phyloP scores from a whole-genome alignment of 1,140 invertebrate species.

The Sminthurinus signatus region DNA sequence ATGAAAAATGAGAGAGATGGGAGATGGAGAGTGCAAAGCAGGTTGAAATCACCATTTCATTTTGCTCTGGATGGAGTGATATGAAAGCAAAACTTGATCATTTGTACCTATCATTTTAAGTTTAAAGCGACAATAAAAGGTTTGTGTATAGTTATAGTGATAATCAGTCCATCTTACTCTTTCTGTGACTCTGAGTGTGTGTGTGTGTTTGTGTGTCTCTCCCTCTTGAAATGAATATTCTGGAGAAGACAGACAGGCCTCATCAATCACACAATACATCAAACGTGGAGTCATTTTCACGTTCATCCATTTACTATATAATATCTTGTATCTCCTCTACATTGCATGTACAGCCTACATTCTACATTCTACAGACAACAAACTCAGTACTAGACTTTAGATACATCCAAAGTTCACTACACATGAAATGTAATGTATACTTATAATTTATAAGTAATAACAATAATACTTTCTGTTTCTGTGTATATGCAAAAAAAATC shows the following conservation, averaged over 20 bases:
- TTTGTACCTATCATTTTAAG: slow-evolving; percentile 7
- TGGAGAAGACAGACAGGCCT: neutral
- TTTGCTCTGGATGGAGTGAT: neutral
- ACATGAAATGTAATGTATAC: too few species aligned
- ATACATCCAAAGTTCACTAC: too few species aligned
- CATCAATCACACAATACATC: neutral
- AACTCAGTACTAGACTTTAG: neutral
- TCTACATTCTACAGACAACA: neutral
- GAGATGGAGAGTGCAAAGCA: too few species aligned
- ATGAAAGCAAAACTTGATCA: slow-evolving; percentile 11
- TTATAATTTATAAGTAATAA: too few species aligned
- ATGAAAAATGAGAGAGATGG: too few species aligned
- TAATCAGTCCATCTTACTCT: neutral
- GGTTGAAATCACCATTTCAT: too few species aligned
- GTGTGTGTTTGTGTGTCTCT: too few species aligned
- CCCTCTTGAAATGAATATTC: neutral
- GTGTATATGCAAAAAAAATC: too few species aligned
- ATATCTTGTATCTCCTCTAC: neutral
- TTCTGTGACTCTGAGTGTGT: neutral
- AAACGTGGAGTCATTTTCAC: neutral
- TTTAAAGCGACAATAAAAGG: neutral
- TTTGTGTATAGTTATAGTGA: neutral
- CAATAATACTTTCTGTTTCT: too few species aligned
- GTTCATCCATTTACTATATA: neutral
- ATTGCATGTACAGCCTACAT: neutral